Conservation (phyloP, 2,797 vertebrate genomes). For the Argyrosomus regius region DNA sequence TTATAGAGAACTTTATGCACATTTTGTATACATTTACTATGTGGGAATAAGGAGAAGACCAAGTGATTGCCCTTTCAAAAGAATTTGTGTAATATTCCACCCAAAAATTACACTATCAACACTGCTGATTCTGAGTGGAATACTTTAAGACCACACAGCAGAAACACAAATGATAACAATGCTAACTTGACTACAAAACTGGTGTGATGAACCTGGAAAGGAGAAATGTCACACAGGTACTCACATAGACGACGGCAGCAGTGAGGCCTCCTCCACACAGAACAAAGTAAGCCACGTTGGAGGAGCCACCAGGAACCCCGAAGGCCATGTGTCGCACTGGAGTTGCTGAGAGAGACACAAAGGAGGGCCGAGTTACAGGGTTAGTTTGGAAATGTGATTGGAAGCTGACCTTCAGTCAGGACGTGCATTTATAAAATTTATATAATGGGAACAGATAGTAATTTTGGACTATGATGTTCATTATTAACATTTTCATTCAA, state of each 20-base stretch:
- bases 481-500: neutral
- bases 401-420: neutral
- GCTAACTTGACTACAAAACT: neutral
- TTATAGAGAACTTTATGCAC: too few species aligned
- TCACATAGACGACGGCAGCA: slow-evolving; percentile 83
- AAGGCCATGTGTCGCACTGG: slow-evolving; percentile 82
- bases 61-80: too few species aligned
- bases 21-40: too few species aligned
- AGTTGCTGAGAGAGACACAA: slow-evolving; percentile 47
- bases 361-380: neutral
- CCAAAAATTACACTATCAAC: too few species aligned
- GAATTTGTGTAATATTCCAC: too few species aligned
- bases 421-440: neutral
- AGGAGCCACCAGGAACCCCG: slow-evolving; percentile 77
- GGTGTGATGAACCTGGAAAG: neutral
- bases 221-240: slow-evolving; percentile 37
- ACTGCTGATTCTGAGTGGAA: neutral
- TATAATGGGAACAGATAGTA: too few species aligned
- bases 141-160: neutral
- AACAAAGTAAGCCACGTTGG: slow-evolving; percentile 76
- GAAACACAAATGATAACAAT: neutral
- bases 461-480: neutral
- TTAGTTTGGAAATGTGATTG: neutral
- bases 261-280: slow-evolving; percentile 84
- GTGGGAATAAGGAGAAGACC: too few species aligned